Conservation (phyloP, 2,113 vertebrate genomes). For the Mirounga angustirostris region DNA sequence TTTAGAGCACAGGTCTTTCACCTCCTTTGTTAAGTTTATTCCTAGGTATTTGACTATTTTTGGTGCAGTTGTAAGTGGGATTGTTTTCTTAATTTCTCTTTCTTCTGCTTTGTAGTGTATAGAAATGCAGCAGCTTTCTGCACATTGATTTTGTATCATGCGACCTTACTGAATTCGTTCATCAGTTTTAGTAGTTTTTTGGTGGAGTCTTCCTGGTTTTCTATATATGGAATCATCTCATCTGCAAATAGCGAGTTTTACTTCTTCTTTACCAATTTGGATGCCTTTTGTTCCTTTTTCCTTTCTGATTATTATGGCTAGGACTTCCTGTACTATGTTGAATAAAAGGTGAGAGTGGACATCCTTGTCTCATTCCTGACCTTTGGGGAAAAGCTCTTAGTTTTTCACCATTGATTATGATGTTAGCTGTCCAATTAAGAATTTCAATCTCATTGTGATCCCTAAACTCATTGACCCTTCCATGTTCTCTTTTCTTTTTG, state of each 20-base stretch:
- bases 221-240: background rate
- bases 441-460: background rate
- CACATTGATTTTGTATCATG: background rate
- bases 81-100: background rate
- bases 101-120: background rate
- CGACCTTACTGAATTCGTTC: background rate
- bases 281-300: too few species aligned
- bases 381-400: background rate
- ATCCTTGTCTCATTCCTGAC: background rate
- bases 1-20: too few species aligned
- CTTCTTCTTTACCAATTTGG: too few species aligned
- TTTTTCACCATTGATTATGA: background rate
- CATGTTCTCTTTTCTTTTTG: background rate
- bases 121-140: background rate
- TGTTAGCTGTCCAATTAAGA: background rate
- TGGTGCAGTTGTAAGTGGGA: background rate
- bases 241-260: background rate
- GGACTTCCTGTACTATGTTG: background rate
- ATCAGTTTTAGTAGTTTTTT: background rate
- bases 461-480: background rate
- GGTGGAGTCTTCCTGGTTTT: background rate
- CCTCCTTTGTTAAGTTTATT: too few species aligned
- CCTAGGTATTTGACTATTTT: background rate
- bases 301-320: background rate
- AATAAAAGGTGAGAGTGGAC: background rate